A percentile compares a stretch with the other conserved stretches of the same genome.
Evolutionary conservation across 2,888 invertebrate species (phyloP).

Genomic region (Eupithecia tripunctaria): DNA sequence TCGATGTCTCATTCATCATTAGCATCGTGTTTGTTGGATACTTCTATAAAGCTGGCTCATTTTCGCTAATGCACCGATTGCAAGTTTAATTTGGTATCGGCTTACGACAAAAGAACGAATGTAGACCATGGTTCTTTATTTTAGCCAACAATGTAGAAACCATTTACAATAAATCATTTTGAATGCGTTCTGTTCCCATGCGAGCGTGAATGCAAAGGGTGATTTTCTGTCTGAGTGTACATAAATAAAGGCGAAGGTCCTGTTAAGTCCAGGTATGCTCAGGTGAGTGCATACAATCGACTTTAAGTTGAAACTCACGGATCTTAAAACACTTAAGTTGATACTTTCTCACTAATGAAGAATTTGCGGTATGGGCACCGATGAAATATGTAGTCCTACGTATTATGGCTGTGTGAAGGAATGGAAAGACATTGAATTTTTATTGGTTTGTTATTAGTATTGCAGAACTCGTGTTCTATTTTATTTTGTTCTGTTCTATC

Average conservation of each 20-base stretch:
- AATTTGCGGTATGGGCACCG: background rate
- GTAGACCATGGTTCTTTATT: constrained; percentile 83
- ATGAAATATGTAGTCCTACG: too few species aligned
- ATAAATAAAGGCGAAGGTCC: constrained; percentile 83
- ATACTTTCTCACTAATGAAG: background rate
- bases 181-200: constrained; percentile 83
- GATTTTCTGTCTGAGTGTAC: constrained; percentile 80
- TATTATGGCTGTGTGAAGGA: too few species aligned
- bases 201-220: constrained; percentile 83
- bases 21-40: constrained; percentile 41
- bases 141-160: constrained; percentile 85
- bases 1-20: constrained; percentile 77
- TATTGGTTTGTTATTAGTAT: background rate
- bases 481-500: too few species aligned
- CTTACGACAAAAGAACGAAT: constrained; percentile 69
- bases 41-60: constrained; percentile 32
- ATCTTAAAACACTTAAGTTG: background rate
- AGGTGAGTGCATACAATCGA: constrained; percentile 50
- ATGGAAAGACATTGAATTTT: background rate
- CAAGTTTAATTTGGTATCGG: constrained; percentile 72
- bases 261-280: constrained; percentile 78
- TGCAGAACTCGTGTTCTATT: background rate
- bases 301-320: constrained; percentile 48
- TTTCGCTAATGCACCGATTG: constrained; percentile 59
- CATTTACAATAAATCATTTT: constrained; percentile 85